A percentile compares a stretch with the other conserved stretches of the same genome.
These are phyloP conservation scores for Pocota personata DNA, from an alignment of 2,888 invertebrate species.

Conservation along the genomic window DNA sequence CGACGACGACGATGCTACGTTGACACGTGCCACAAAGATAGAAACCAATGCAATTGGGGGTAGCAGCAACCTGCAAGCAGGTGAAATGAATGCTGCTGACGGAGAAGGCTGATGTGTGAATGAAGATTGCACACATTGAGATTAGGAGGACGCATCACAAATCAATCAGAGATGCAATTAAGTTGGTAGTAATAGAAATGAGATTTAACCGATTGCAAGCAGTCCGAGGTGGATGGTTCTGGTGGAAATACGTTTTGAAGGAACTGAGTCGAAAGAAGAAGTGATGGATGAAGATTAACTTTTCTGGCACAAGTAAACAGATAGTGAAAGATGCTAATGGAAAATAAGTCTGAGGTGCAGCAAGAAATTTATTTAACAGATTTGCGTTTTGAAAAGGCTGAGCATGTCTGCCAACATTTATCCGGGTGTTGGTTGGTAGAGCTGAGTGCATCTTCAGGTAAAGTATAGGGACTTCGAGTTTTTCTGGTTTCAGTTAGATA, in stretches of 20 bases:
- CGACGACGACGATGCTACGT: not conserved
- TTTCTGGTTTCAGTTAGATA: too few species aligned
- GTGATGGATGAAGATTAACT: not conserved
- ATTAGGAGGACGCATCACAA: slow-evolving; percentile 16
- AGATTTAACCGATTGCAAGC: not conserved
- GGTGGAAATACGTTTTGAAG: not conserved
- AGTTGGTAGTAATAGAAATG: not conserved
- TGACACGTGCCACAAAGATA: slow-evolving; percentile 15
- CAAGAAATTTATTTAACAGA: too few species aligned
- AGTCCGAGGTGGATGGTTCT: not conserved
- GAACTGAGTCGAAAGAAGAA: not conserved
- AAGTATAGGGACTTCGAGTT: too few species aligned
- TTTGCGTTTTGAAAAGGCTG: too few species aligned
- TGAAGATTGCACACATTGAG: not conserved
- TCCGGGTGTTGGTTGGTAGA: too few species aligned
- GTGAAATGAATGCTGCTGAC: not conserved
- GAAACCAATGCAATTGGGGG: not conserved
- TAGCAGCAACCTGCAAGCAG: not conserved
- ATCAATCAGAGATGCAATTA: slow-evolving; percentile 12
- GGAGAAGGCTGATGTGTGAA: not conserved
- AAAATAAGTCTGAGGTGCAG: too few species aligned
- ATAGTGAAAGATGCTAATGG: not conserved
- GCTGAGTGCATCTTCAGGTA: too few species aligned
- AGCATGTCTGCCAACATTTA: too few species aligned
- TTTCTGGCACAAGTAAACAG: not conserved